A percentile compares a stretch with the other conserved stretches of the same genome.
Evolutionary conservation across 1,140 invertebrate genomes (phyloP).

Genomic region (Rhizoglyphus robini): DNA sequence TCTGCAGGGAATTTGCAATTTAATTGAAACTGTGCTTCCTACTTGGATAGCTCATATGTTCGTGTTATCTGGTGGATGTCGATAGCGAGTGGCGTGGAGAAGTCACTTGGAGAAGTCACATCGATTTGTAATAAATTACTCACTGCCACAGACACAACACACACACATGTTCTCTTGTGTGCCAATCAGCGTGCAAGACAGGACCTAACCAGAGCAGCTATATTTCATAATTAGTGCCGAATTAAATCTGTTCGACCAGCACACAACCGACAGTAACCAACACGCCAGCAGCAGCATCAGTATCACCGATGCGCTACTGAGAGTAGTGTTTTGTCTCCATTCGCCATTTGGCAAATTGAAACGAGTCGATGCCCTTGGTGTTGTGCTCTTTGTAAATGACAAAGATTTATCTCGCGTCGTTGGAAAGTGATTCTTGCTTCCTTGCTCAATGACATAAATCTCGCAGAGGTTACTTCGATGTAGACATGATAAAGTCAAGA

Average conservation of each 20-base stretch:
- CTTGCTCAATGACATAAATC: neutral
- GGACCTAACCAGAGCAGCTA: neutral
- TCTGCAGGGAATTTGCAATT: conserved; percentile 6
- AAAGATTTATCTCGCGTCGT: neutral
- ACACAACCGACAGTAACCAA: too few relatives aligned
- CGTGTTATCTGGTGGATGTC: conserved; percentile 8
- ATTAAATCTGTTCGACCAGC: neutral
- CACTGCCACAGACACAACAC: neutral
- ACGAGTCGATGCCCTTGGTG: neutral
- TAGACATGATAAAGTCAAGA: conserved; percentile 15
- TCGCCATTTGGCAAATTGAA: neutral
- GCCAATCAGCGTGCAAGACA: neutral
- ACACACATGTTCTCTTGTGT: neutral
- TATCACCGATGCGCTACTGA: too few relatives aligned
- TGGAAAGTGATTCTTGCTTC: neutral
- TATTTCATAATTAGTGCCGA: neutral
- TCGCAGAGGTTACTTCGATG: neutral
- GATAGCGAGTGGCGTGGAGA: neutral
- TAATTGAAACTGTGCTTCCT: neutral
- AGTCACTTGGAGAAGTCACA: neutral
- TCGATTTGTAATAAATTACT: conserved; percentile 14
- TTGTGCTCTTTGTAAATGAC: neutral
- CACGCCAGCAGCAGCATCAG: too few relatives aligned
- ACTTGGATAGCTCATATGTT: neutral
- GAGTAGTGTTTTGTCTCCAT: neutral